A percentile compares a stretch with the other conserved stretches of the same genome.
phyloP scores from a whole-genome alignment of 2,888 invertebrate genomes.

The Drosophila peninsularis region DNA sequence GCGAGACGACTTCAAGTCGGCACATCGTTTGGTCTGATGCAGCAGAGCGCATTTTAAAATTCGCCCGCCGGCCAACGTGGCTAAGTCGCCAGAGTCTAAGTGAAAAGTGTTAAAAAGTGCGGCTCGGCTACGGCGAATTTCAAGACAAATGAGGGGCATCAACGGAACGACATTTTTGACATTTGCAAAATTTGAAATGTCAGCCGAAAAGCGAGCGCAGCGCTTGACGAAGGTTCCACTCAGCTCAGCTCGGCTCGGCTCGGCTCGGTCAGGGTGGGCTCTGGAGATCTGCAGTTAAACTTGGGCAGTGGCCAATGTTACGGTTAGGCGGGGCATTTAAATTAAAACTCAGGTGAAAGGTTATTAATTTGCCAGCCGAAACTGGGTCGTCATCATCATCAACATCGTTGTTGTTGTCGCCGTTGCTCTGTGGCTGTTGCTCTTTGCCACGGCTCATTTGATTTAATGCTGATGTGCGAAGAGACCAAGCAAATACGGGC shows the following conservation, averaged over 20 bases:
- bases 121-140: constrained; percentile 56
- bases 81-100: constrained; percentile 54
- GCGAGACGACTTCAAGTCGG: constrained; percentile 39
- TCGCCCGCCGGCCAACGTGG: constrained; percentile 48
- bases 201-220: constrained; percentile 48
- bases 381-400: constrained; percentile 54
- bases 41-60: constrained; percentile 33
- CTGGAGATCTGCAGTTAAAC: background rate
- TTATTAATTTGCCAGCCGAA: constrained; percentile 73
- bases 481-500: constrained; percentile 10
- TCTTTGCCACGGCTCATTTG: constrained; percentile 64
- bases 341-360: constrained; percentile 79
- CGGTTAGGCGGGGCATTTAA: constrained; percentile 69
- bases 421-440: background rate
- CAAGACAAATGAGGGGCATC: constrained; percentile 73
- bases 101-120: constrained; percentile 79
- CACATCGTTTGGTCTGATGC: constrained; percentile 52
- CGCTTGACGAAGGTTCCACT: constrained; percentile 73
- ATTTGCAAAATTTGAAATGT: constrained; percentile 80
- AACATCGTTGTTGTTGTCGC: constrained; percentile 29
- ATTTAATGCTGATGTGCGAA: constrained; percentile 62
- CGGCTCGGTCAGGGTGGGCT: constrained; percentile 28
- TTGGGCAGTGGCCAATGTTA: constrained; percentile 32
- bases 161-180: constrained; percentile 67
- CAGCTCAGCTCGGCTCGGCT: background rate